Conservation (phyloP, 2,888 invertebrate genomes). For the Eupithecia insigniata region DNA sequence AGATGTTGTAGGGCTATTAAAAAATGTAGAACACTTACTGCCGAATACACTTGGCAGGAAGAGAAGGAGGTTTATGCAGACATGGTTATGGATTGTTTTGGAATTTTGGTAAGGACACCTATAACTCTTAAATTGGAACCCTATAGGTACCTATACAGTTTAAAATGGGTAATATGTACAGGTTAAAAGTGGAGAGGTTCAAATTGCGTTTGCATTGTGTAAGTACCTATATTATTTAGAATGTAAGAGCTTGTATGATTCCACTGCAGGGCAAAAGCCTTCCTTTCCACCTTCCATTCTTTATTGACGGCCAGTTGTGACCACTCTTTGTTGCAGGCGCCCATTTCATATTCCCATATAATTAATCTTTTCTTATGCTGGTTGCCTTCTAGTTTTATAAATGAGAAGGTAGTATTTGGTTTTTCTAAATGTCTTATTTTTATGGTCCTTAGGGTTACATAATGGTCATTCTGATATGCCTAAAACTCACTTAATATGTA, state of each 20-base stretch:
- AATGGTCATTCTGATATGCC: not conserved
- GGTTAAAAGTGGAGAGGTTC: not conserved
- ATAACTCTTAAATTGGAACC: not conserved
- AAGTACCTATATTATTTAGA: not conserved
- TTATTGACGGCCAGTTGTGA: not conserved
- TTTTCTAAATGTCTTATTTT: not conserved
- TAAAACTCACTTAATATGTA: too few species aligned
- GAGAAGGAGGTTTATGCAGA: slow-evolving; percentile 76
- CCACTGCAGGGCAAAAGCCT: too few species aligned
- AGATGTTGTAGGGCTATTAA: slow-evolving; percentile 77
- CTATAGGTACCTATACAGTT: too few species aligned
- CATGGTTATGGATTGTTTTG: slow-evolving; percentile 80
- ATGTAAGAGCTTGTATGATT: too few species aligned
- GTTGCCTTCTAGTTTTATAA: not conserved
- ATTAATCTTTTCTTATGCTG: not conserved
- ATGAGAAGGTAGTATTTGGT: not conserved
- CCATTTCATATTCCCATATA: not conserved
- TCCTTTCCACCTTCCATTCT: too few species aligned
- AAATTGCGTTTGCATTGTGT: not conserved
- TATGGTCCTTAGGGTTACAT: not conserved
- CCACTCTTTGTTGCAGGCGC: not conserved
- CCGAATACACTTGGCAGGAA: slow-evolving; percentile 77
- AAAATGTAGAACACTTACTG: slow-evolving; percentile 76
- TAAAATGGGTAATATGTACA: not conserved
- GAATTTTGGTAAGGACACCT: slow-evolving; percentile 66